Base-by-base conservation (phyloP, 2,888 invertebrate genomes). In the Lathronympha strigana region DNA sequence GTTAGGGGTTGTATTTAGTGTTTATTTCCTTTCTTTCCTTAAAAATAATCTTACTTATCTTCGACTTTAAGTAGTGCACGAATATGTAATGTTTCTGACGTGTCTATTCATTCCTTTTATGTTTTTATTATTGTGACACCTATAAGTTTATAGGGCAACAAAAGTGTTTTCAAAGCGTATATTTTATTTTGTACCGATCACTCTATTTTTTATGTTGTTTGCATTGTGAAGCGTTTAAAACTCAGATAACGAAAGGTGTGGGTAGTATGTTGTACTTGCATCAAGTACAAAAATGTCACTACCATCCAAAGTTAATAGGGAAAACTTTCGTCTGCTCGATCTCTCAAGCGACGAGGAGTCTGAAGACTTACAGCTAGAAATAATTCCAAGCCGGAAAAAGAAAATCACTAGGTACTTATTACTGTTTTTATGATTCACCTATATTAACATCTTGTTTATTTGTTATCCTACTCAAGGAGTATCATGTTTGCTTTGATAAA, bases 281-380 rank as follows among this genome's bases (percentile, higher is more conserved):
- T 69, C 66, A 72, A 67, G 68, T 63, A 55, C 57, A 72, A 87
- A 77, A 73, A 92, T 92, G 91, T 87, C 89, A 70, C 72, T 83
- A 73, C 83, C 88, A 67, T 80, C 85, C 31, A 93, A 87, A 82
- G 83, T 87, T 74, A 93, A 93, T 76, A 94, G 94, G 77, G 94
- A 94, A 87, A 93, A 93, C 71, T 94, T 94, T 79, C 93, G 94
- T 73, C 91, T 95, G 50, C 80, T 95, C 75, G 94, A 94, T 76
- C 80, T 94, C 68, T 93, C 94, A 57, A 94, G 93, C 66, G 93
- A 94, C 68, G 94, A 93, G 70, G 94, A 93, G 49, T 93, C 94
- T 0, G 94, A 94, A 69, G 90, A 93, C 67, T 88, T 94, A 47
- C 94, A 94, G 76, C 78, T 94, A 79, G 93, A 94, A 79, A 88